A percentile compares a stretch with the other conserved stretches of the same genome.
Conservation (phyloP, 2,113 vertebrate species). For the Indri indri region DNA sequence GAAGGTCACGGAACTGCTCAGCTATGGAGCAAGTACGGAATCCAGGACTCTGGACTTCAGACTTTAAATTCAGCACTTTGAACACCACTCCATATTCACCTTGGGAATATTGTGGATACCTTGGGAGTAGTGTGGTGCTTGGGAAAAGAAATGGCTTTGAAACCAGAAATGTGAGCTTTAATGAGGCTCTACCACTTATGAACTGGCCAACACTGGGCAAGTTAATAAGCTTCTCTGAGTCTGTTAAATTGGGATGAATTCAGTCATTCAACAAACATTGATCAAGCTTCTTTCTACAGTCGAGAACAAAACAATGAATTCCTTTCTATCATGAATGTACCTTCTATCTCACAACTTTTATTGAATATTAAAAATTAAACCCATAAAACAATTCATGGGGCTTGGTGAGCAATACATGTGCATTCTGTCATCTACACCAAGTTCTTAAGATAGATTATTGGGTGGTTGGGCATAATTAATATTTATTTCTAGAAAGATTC, state of each 20-base stretch:
- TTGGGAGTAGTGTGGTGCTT: rapidly evolving
- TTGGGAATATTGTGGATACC: too few species aligned
- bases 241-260: too few species aligned
- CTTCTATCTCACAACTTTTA: neutral
- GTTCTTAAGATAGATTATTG: neutral
- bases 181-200: neutral
- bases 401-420: neutral
- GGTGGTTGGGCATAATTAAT: too few species aligned
- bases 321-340: rapidly evolving
- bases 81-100: rapidly evolving
- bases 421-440: too few species aligned
- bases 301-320: neutral
- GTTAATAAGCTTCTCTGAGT: neutral
- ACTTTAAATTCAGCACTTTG: neutral
- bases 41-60: neutral
- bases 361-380: neutral
- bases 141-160: neutral
- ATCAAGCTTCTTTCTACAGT: neutral
- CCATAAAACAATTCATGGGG: neutral
- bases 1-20: neutral
- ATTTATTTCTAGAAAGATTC: neutral
- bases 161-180: neutral
- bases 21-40: neutral
- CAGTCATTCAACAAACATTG: neutral
- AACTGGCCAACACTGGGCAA: neutral